Percentiles rank a stretch among this genome's conserved stretches.
These are phyloP conservation scores for Agraylea sexmaculata DNA, from an alignment of 1,140 invertebrate genomes.

Conservation along the genomic window DNA sequence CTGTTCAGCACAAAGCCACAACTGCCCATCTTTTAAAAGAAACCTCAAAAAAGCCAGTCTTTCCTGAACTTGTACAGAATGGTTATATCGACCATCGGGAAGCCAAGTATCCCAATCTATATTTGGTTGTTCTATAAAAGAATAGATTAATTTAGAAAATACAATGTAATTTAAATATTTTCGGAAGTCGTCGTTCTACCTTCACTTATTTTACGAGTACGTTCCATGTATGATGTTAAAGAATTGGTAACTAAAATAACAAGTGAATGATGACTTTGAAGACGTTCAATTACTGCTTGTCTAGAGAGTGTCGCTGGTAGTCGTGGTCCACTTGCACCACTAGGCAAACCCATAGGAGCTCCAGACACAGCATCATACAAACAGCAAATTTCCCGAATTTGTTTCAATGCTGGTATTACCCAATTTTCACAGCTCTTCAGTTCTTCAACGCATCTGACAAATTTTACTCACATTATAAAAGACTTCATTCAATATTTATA, in stretches of 20 bases:
- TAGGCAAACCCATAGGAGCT: constrained; percentile 42
- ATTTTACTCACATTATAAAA: too few species aligned
- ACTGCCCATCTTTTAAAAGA: constrained; percentile 81
- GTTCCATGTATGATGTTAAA: constrained; percentile 84
- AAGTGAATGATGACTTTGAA: constrained; percentile 85
- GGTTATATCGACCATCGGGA: constrained; percentile 83
- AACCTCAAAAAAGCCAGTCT: constrained; percentile 89
- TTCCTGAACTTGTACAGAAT: constrained; percentile 87
- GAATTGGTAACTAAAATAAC: constrained; percentile 91
- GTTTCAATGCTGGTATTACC: constrained; percentile 89
- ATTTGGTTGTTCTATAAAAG: constrained; percentile 37
- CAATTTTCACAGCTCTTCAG: constrained; percentile 78
- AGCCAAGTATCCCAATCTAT: constrained; percentile 72
- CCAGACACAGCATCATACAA: constrained; percentile 75
- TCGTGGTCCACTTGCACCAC: constrained; percentile 37
- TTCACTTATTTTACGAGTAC: constrained; percentile 54
- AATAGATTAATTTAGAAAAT: too few species aligned
- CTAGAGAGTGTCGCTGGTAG: constrained; percentile 54
- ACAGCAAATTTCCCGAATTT: constrained; percentile 92
- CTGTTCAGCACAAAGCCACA: constrained; percentile 93
- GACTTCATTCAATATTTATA: not conserved
- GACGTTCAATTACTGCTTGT: constrained; percentile 74
- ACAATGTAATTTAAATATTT: not conserved
- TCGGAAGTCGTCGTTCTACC: too few species aligned
- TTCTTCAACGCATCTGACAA: constrained; percentile 74